phyloP scores from a whole-genome alignment of 2,113 vertebrate species.

The Siniperca chuatsi region DNA sequence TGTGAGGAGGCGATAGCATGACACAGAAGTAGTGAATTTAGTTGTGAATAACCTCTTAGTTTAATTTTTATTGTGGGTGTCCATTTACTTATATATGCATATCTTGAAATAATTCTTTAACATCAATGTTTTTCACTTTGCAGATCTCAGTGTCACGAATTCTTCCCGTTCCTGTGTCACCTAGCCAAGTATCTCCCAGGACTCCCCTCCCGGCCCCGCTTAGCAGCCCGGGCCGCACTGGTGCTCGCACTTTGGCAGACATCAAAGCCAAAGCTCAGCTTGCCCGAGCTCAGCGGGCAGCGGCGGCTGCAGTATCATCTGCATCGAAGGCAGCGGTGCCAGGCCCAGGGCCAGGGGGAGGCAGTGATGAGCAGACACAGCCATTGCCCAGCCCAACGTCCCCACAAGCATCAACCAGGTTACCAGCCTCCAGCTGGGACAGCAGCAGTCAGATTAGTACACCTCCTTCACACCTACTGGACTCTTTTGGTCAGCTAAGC shows the following conservation, averaged over 20 bases:
- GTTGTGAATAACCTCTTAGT: not conserved
- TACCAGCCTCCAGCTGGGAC: constrained; percentile 46
- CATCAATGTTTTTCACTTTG: constrained; percentile 43
- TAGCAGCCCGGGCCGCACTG: constrained; percentile 90
- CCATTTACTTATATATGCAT: not conserved
- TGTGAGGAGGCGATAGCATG: not conserved
- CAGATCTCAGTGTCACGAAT: constrained; percentile 94
- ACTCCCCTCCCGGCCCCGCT: constrained; percentile 85
- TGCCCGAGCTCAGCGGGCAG: constrained; percentile 92
- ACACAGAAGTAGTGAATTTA: not conserved
- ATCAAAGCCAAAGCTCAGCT: constrained; percentile 98
- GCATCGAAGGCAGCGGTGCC: constrained; percentile 84
- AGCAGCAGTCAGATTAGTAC: constrained; percentile 61
- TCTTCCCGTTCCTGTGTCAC: constrained; percentile 86
- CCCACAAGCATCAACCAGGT: constrained; percentile 40
- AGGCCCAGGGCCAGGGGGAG: constrained; percentile 88
- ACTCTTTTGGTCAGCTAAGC: constrained; percentile 45
- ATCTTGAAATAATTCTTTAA: constrained; percentile 12
- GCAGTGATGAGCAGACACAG: constrained; percentile 77
- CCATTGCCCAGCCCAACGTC: constrained; percentile 66
- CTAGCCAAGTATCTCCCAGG: constrained; percentile 90
- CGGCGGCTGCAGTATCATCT: constrained; percentile 83
- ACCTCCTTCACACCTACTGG: constrained; percentile 46
- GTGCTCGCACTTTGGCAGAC: constrained; percentile 96
- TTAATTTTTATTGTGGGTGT: not conserved